phyloP scores from a whole-genome alignment of 2,888 invertebrate species.

The Harmothoe impar region DNA sequence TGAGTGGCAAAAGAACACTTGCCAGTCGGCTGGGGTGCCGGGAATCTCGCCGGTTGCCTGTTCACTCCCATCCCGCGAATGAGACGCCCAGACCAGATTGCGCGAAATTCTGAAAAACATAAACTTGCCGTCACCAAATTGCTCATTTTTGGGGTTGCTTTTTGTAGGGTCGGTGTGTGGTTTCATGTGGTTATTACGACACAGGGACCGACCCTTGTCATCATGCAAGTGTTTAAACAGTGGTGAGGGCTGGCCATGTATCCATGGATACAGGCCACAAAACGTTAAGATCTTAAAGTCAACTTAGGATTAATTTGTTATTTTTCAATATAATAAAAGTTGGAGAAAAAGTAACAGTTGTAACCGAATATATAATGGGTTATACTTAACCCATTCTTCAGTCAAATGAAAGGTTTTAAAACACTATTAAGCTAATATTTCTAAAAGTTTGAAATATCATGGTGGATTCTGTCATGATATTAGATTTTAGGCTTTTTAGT shows the following conservation, averaged over 20 bases:
- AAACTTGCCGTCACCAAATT: constrained; percentile 53
- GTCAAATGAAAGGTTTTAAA: no score
- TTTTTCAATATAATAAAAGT: no score
- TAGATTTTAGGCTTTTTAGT: no score
- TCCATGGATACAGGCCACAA: background rate
- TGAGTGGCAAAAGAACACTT: constrained; percentile 32
- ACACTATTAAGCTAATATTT: no score
- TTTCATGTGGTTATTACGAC: background rate
- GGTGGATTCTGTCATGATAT: no score
- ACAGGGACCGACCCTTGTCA: background rate
- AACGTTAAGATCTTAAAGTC: background rate
- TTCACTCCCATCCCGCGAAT: constrained; percentile 44
- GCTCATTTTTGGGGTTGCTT: background rate
- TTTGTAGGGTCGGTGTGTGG: background rate
- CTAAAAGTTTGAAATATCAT: no score
- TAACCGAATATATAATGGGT: no score
- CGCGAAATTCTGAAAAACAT: constrained; percentile 63
- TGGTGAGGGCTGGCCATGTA: background rate
- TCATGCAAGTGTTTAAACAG: background rate
- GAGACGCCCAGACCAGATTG: constrained; percentile 60
- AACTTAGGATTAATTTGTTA: background rate
- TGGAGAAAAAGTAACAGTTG: no score
- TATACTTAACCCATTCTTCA: no score
- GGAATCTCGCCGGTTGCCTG: constrained; percentile 5
- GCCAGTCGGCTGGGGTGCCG: constrained; percentile 40